These are phyloP conservation scores for Pseudomyrmex concolor DNA, from an alignment of 1,140 invertebrate species.

Conservation along the genomic window DNA sequence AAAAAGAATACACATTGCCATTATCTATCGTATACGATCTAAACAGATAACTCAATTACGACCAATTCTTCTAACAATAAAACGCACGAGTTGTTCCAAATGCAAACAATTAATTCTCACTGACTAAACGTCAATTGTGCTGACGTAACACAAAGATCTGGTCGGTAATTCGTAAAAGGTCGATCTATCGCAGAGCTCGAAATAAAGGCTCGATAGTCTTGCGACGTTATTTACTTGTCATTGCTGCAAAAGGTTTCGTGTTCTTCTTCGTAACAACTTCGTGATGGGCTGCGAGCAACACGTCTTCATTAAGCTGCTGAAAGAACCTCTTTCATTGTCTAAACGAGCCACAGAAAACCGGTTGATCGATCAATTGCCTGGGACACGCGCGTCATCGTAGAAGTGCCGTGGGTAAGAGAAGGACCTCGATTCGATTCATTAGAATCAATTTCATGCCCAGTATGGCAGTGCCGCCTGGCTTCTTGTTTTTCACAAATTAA, in stretches of 20 bases:
- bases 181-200: slow-evolving; percentile 30
- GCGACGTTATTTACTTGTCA: slow-evolving; percentile 57
- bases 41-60: slow-evolving; percentile 20
- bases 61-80: slow-evolving; percentile 7
- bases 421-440: slow-evolving; percentile 63
- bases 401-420: slow-evolving; percentile 18
- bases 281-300: slow-evolving; percentile 33
- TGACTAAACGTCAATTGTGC: slow-evolving; percentile 12
- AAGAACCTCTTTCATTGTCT: slow-evolving; percentile 54
- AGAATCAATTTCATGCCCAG: slow-evolving; percentile 74
- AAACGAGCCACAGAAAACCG: slow-evolving; percentile 57
- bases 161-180: slow-evolving; percentile 31
- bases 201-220: slow-evolving; percentile 41
- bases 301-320: slow-evolving; percentile 60
- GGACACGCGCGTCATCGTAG: slow-evolving; percentile 52
- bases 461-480: slow-evolving; percentile 69
- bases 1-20: slow-evolving; percentile 10
- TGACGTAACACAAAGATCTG: slow-evolving; percentile 37
- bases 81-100: not conserved
- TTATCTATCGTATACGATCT: not conserved
- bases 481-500: slow-evolving; percentile 79
- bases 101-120: slow-evolving; percentile 15
- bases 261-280: slow-evolving; percentile 52
- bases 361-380: slow-evolving; percentile 66
- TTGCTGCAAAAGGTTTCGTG: slow-evolving; percentile 56